Percentiles rank a stretch among this genome's conserved stretches.
Conservation (phyloP, 2,888 invertebrate species). For the Lasiommata megera region DNA sequence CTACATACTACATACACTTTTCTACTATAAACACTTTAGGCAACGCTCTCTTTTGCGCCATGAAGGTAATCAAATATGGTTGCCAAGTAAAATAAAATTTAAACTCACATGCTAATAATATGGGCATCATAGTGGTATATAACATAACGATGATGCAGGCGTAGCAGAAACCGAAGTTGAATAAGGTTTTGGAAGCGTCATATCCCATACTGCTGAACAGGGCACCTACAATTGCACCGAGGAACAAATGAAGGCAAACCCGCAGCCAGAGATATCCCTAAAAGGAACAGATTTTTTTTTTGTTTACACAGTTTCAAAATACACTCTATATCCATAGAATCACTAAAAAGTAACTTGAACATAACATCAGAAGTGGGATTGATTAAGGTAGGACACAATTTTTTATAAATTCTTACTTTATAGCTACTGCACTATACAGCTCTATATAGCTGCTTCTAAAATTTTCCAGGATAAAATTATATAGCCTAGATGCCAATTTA, state of each 20-base stretch:
- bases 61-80: too few relatives aligned
- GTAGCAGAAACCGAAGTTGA: conserved; percentile 92
- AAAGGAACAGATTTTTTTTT: conserved; percentile 30
- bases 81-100: too few relatives aligned
- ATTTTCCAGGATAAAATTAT: too few relatives aligned
- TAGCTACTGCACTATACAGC: too few relatives aligned
- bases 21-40: too few relatives aligned
- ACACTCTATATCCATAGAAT: not conserved
- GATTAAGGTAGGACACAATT: too few relatives aligned
- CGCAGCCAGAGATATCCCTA: conserved; percentile 88
- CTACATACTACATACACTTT: too few relatives aligned
- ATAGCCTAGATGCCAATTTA: too few relatives aligned
- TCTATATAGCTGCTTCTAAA: too few relatives aligned
- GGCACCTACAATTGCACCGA: conserved; percentile 86
- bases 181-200: conserved; percentile 90
- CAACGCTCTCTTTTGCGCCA: too few relatives aligned
- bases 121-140: conserved; percentile 91
- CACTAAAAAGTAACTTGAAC: not conserved
- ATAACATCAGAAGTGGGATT: too few relatives aligned
- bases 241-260: conserved; percentile 83
- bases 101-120: conserved; percentile 86
- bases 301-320: not conserved
- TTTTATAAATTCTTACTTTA: too few relatives aligned
- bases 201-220: conserved; percentile 88
- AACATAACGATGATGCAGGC: conserved; percentile 89